Conservation (phyloP, 2,888 invertebrate species). For the Matsumyia berberina region DNA sequence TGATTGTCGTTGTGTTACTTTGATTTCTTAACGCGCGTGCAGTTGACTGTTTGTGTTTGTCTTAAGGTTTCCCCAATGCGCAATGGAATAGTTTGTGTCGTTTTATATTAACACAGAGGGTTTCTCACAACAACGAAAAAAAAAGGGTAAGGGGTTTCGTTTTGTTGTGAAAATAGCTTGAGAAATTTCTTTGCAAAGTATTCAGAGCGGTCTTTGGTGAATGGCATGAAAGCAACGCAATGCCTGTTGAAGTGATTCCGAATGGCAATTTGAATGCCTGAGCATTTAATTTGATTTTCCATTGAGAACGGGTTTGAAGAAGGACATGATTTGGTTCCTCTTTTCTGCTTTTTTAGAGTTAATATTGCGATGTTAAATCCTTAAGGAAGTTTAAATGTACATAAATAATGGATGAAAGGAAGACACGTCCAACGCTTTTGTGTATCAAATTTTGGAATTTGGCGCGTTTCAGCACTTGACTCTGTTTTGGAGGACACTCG, state of each 20-base stretch:
- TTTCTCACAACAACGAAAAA: conserved; percentile 1
- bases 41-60: neutral
- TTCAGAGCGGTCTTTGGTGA: neutral
- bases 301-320: neutral
- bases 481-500: no score
- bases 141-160: neutral
- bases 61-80: neutral
- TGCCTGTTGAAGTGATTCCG: conserved; percentile 2
- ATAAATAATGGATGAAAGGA: no score
- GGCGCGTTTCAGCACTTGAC: no score
- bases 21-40: neutral
- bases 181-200: conserved; percentile 6
- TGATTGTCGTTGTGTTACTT: neutral
- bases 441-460: no score
- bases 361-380: no score
- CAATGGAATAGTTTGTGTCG: neutral
- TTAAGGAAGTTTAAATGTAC: neutral
- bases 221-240: conserved; percentile 9
- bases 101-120: conserved; percentile 23
- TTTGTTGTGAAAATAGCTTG: neutral
- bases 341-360: neutral
- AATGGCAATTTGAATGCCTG: conserved; percentile 26
- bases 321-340: neutral
- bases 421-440: no score
- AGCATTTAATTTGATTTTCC: conserved; percentile 34